Evolutionary conservation across 2,113 vertebrate species (phyloP), one percentile per base, ranked within the genome.

Genomic region (Arothron firmamentum): DNA sequence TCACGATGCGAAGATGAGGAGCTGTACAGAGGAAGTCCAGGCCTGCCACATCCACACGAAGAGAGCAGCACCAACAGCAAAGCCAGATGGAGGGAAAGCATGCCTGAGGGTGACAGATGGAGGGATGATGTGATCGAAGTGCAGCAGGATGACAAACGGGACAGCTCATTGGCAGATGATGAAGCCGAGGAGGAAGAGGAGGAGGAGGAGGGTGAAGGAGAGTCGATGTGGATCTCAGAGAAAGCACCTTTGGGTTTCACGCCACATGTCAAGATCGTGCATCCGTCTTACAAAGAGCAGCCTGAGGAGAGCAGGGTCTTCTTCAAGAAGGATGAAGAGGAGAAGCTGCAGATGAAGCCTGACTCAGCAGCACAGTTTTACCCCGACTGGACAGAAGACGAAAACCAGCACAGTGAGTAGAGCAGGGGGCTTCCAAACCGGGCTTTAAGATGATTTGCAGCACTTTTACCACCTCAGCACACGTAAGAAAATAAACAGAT

Each of bases 41-140:
- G 82, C 41, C 59, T 70, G 54, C 75, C 71, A 0, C 74, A 81
- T 69, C 21, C 70, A 25, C 62, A 49, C 49, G 7, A 16, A 0
- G 72, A 73, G 50, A 48, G 68, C 1, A 51, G 68, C 10, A 10
- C 16, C 5, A 72, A 55, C 55, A 48, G 25, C 61, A 74, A 70
- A 49, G 20, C 49, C 67, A 80, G 67, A 19, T 89, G 87, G 86
- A 87, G 87, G 57, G 84, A 88, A 59, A 89, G 87, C 77, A 85
- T 87, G 84, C 87, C 87, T 0, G 88, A 88, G 68, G 88, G 75
- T 0, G 88, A 87, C 52, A 67, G 73, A 52, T 87, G 88, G 86
- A 78, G 77, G 55, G 75, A 83, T 0, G 50, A 86, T 0, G 83
- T 75, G 46, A 11, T 54, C 0, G 57, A 62, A 67, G 13, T 20